Percentiles rank a stretch among this genome's conserved stretches.
Conservation (phyloP, 2,797 vertebrate species). For the Coregonus suidteri region DNA sequence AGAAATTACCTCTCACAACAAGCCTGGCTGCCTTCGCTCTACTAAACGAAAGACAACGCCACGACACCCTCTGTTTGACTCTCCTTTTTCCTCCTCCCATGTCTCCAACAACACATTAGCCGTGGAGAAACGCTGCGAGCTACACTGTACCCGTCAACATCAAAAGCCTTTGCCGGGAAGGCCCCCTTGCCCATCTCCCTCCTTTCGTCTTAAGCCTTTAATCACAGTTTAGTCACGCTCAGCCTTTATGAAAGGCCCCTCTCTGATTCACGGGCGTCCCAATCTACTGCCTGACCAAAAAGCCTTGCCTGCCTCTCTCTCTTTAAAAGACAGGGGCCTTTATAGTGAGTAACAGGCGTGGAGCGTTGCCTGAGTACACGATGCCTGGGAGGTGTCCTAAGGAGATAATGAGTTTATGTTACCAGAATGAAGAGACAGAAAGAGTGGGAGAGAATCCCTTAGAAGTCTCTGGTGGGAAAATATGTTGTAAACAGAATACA, state of each 20-base stretch:
- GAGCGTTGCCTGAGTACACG: conserved; percentile 21
- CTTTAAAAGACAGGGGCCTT: conserved; percentile 38
- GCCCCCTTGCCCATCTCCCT: conserved; percentile 39
- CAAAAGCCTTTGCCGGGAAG: conserved; percentile 72
- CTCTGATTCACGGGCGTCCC: conserved; percentile 68
- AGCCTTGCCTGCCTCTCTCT: conserved; percentile 34
- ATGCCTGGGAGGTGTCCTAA: conserved; percentile 60
- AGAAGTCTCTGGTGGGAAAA: conserved; percentile 39
- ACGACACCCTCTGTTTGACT: conserved; percentile 38
- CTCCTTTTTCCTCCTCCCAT: conserved; percentile 40
- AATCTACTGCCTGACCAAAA: conserved; percentile 65
- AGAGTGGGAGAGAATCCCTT: conserved; percentile 22
- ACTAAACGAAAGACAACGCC: conserved; percentile 21
- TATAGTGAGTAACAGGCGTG: conserved; percentile 44
- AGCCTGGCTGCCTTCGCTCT: too few relatives aligned
- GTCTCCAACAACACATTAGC: conserved; percentile 54
- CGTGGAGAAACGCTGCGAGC: conserved; percentile 66
- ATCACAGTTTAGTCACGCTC: conserved; percentile 83
- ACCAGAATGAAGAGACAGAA: conserved; percentile 1
- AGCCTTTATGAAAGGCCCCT: conserved; percentile 81
- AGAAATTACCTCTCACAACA: conserved; percentile 6
- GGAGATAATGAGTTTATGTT: conserved; percentile 61
- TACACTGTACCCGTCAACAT: conserved; percentile 68
- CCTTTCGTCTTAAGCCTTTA: conserved; percentile 73
- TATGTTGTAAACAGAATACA: conserved; percentile 39